Conservation (phyloP, 2,797 vertebrate genomes). For the Hypotaenidia okinawae region DNA sequence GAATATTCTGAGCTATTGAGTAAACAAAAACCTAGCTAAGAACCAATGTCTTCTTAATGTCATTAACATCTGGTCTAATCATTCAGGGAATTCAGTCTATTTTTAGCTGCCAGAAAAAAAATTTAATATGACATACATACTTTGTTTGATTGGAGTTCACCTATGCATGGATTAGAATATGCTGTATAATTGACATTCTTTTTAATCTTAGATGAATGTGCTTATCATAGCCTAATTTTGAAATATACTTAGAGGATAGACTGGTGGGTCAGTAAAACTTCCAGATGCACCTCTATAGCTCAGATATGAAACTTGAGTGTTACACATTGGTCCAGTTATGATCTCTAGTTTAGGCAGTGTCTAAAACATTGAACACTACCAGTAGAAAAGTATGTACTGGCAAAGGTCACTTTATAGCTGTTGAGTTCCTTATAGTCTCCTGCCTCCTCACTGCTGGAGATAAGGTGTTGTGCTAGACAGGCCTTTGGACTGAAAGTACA, state of each 20-base stretch:
- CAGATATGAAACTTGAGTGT: background rate
- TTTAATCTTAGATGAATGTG: background rate
- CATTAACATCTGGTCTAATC: background rate
- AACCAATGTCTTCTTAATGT: background rate
- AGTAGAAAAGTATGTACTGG: background rate
- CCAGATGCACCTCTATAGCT: background rate
- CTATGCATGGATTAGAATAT: background rate
- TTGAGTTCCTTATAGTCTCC: background rate
- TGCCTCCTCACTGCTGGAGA: background rate
- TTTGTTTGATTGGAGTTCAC: background rate
- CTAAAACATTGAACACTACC: background rate
- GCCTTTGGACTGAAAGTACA: background rate
- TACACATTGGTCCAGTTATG: too few relatives aligned
- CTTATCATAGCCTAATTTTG: background rate
- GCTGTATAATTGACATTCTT: background rate
- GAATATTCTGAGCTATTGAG: background rate
- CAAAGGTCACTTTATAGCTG: background rate
- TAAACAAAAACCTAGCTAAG: background rate
- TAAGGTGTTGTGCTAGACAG: background rate
- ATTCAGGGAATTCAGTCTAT: background rate
- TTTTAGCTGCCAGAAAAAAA: background rate
- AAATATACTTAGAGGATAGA: background rate
- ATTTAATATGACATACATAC: accelerated
- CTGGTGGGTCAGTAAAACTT: background rate
- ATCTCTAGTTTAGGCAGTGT: background rate